Percentiles rank a stretch among this genome's conserved stretches.
Conservation (phyloP, 1,140 invertebrate genomes). For the Scylla paramamosain region DNA sequence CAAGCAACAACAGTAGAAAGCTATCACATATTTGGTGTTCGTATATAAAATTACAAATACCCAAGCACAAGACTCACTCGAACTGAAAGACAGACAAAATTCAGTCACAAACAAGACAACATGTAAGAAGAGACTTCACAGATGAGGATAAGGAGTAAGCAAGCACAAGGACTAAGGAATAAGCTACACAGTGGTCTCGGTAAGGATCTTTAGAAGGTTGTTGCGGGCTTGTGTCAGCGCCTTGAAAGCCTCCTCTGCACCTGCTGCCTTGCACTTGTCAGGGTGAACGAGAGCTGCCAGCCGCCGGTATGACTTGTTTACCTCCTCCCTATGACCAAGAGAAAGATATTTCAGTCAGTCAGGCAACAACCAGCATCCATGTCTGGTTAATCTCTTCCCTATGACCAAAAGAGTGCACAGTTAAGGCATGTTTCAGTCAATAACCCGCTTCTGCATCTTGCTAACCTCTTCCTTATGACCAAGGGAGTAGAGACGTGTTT, state of each 20-base stretch:
- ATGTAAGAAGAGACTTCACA: too few relatives aligned
- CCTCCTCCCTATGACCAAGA: constrained; percentile 80
- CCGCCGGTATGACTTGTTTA: constrained; percentile 81
- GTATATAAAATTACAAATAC: not conserved
- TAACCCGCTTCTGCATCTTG: too few relatives aligned
- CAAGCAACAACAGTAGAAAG: not conserved
- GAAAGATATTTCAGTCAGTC: not conserved
- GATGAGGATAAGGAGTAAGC: too few relatives aligned
- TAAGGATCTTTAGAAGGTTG: constrained; percentile 71
- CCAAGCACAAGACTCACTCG: not conserved
- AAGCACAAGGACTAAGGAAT: too few relatives aligned
- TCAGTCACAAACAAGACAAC: too few relatives aligned
- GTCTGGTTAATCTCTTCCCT: too few relatives aligned
- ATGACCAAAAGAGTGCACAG: too few relatives aligned
- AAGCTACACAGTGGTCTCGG: constrained; percentile 75
- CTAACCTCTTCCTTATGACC: too few relatives aligned
- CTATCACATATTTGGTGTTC: not conserved
- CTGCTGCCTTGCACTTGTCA: constrained; percentile 82
- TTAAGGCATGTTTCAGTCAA: too few relatives aligned
- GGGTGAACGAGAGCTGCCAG: constrained; percentile 82
- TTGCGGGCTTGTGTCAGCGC: constrained; percentile 78
- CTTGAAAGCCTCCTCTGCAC: constrained; percentile 82
- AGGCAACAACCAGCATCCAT: too few relatives aligned
- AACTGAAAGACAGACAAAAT: too few relatives aligned
- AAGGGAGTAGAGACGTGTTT: too few relatives aligned